Base-by-base conservation (phyloP, 2,113 vertebrate species). In the Eupsittula cactorum region DNA sequence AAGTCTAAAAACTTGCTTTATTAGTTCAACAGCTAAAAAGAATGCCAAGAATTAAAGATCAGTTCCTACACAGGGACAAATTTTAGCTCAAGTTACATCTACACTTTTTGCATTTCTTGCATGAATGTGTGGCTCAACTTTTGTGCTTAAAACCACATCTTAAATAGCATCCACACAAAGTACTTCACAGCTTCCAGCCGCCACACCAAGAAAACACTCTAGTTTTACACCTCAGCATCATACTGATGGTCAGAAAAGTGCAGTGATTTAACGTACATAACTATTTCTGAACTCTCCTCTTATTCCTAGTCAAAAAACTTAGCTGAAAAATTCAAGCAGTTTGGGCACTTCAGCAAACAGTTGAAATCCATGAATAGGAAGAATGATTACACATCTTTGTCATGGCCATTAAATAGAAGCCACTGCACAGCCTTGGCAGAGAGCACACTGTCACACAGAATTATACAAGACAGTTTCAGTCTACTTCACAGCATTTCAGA, bases 111-210 rank as follows among this genome's bases (percentile, higher is more conserved):
- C 35, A 88, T 63, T 78, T 78, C 35, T 55, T 77, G 46, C 17
- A 42, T 11, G n/a, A 92, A 59, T 15, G 8, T 0, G 3, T 53
- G 41, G 37, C 25, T 41, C 74, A 90, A 53, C 37, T 35, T 50
- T 9, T 33, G 35, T 62, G 39, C 59, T 88, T 67, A 55, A 91
- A 73, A 25, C 11, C 16, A 55, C 19, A 47, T 52, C 41, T 65
- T 62, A 42, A 80, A 69, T 1, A 79, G 23, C 28, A 70, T 8
- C 0, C 0, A 57, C 41, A 37, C 35, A 44, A 62, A 64, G 59
- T 16, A 52, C 15, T 31, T 86, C 62, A 55, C 0, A 57, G 47
- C 44, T 77, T 90, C 35, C 35, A 93, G 33, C 25, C 14, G 42
- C 33, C 35, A 24, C 33, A 55, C 4, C 29, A 91, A 78, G 41